These are phyloP conservation scores for Aplidium turbinatum DNA, from an alignment of 23 tunicate genomes.

Conservation along the genomic window DNA sequence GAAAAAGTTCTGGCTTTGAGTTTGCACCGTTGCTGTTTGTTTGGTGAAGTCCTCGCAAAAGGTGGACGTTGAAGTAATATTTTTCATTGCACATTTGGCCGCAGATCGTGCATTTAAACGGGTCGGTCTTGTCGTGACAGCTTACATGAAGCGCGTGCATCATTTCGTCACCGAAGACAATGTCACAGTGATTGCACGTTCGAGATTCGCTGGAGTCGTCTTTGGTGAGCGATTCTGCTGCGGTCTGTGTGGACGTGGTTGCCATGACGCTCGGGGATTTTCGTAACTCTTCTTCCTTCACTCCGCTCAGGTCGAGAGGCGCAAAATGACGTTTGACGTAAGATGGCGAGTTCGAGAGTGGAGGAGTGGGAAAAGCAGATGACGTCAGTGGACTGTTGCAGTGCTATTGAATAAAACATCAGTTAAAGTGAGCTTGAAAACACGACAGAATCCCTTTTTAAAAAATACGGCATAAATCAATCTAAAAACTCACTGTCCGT, in stretches of 20 bases:
- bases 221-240: not conserved
- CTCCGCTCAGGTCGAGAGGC: slow-evolving; percentile 62
- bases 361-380: slow-evolving; percentile 70
- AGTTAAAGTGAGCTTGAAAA: not conserved
- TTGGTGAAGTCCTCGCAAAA: slow-evolving; percentile 85
- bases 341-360: slow-evolving; percentile 68
- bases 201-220: slow-evolving; percentile 6
- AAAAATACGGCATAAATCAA: not conserved
- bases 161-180: slow-evolving; percentile 90
- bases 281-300: slow-evolving; percentile 24
- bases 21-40: slow-evolving; percentile 21
- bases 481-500: no score
- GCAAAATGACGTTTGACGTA: slow-evolving; percentile 38
- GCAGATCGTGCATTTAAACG: slow-evolving; percentile 90
- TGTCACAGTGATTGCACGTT: slow-evolving; percentile 80
- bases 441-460: not conserved
- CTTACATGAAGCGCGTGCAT: slow-evolving; percentile 97
- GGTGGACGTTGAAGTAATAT: slow-evolving; percentile 92
- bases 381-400: slow-evolving; percentile 53
- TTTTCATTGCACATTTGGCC: slow-evolving; percentile 86
- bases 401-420: slow-evolving; percentile 12
- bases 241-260: slow-evolving; percentile 46
- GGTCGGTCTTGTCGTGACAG: slow-evolving; percentile 84
- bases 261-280: not conserved
- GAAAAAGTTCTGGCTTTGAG: not conserved